Conservation (phyloP, 2,888 invertebrate species). For the Dyspetes luteomarginatus region DNA sequence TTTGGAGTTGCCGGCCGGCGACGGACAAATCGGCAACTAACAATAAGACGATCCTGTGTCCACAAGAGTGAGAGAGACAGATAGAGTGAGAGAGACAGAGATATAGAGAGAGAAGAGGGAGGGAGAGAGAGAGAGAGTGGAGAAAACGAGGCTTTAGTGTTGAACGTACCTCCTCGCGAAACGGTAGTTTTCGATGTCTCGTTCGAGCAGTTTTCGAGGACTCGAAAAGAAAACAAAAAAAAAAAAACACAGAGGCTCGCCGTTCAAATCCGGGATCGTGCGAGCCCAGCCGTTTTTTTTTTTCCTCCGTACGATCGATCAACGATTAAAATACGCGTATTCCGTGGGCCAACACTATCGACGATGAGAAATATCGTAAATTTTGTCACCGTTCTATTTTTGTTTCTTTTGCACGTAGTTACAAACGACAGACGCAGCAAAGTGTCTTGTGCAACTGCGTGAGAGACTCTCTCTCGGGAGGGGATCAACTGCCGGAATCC, state of each 20-base stretch:
- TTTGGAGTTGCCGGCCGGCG: constrained; percentile 45
- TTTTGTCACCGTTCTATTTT: constrained; percentile 21
- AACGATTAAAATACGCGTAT: constrained; percentile 20
- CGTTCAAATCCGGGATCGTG: constrained; percentile 29
- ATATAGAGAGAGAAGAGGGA: neutral
- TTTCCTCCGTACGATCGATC: constrained; percentile 6
- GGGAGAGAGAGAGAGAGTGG: neutral
- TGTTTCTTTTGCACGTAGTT: constrained; percentile 30
- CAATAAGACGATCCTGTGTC: neutral
- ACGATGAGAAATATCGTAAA: neutral
- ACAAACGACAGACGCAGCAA: constrained; percentile 52
- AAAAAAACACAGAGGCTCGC: constrained; percentile 30
- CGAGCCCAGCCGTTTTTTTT: constrained; percentile 6
- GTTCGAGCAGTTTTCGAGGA: neutral
- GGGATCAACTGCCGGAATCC: constrained; percentile 76
- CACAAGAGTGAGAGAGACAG: neutral
- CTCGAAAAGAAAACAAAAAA: constrained; percentile 5
- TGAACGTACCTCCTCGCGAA: constrained; percentile 43
- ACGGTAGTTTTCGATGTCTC: constrained; percentile 17
- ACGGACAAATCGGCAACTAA: constrained; percentile 12
- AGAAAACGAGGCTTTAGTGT: constrained; percentile 8
- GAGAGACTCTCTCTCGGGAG: constrained; percentile 61
- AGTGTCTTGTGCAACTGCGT: constrained; percentile 59
- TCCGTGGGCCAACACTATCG: neutral
- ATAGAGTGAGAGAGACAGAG: neutral